Evolutionary conservation across 30 jellyfish, hydroid and myxozoan genomes (phyloP).

Genomic region (Clytia hemisphaerica): DNA sequence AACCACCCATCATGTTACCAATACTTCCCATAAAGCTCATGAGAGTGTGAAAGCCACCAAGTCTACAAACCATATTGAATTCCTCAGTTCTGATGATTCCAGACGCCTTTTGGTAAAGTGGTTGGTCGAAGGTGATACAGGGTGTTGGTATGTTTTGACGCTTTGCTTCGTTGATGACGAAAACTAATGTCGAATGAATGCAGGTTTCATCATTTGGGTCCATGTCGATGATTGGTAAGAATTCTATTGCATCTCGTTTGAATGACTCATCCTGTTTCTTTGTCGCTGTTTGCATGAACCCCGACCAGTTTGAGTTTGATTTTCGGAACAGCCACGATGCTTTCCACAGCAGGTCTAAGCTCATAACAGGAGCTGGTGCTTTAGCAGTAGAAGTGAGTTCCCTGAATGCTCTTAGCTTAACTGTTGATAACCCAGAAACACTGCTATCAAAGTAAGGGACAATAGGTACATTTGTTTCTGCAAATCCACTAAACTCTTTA

Average conservation of each 20-base stretch:
- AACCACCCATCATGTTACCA: slow-evolving; percentile 50
- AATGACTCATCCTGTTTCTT: slow-evolving; percentile 1
- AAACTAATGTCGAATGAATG: slow-evolving; percentile 30
- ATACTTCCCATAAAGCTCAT: slow-evolving; percentile 53
- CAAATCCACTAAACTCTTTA: slow-evolving; percentile 23
- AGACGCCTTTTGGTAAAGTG: slow-evolving; percentile 45
- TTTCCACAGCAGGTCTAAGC: slow-evolving; percentile 45
- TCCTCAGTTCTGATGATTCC: slow-evolving; percentile 30
- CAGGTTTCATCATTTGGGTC: slow-evolving; percentile 49
- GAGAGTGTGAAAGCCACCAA: slow-evolving; percentile 59
- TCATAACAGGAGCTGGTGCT: slow-evolving; percentile 20
- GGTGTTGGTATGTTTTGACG: slow-evolving; percentile 10
- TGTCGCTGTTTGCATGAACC: slow-evolving; percentile 47
- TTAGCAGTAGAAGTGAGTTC: neutral
- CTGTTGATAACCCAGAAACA: slow-evolving; percentile 1
- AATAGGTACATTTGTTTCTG: slow-evolving; percentile 33
- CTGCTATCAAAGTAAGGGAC: neutral
- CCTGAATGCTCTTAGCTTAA: slow-evolving; percentile 8
- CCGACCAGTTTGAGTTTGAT: slow-evolving; percentile 49
- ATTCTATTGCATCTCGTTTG: too few species aligned
- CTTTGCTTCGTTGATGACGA: slow-evolving; percentile 30
- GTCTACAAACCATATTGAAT: slow-evolving; percentile 27
- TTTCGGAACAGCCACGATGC: slow-evolving; percentile 19
- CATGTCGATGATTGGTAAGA: slow-evolving; percentile 46
- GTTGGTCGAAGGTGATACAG: slow-evolving; percentile 59